These are phyloP conservation scores for Tachypleus tridentatus DNA, from an alignment of 1,140 invertebrate genomes.

Conservation along the genomic window DNA sequence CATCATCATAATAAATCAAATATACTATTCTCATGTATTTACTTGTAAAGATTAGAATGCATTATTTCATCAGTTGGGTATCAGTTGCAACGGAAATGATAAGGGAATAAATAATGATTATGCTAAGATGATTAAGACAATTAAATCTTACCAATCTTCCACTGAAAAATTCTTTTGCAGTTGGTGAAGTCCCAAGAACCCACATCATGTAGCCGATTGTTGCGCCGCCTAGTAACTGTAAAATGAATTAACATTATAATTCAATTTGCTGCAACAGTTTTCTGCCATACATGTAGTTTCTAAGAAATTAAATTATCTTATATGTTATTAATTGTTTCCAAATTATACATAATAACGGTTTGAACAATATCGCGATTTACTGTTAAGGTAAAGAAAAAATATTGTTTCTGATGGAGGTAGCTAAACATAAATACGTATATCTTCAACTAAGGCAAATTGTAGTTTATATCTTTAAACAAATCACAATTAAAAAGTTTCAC, in stretches of 20 bases:
- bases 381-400: too few relatives aligned
- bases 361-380: too few relatives aligned
- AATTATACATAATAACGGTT: too few relatives aligned
- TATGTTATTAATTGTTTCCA: too few relatives aligned
- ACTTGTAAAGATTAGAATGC: background rate
- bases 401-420: too few relatives aligned
- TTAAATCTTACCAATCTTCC: conserved; percentile 33
- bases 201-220: conserved; percentile 37
- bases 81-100: background rate
- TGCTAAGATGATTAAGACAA: background rate
- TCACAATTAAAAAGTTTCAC: too few relatives aligned
- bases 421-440: too few relatives aligned
- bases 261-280: too few relatives aligned
- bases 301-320: too few relatives aligned
- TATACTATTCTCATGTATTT: background rate
- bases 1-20: conserved; percentile 6
- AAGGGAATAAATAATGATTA: background rate
- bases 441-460: too few relatives aligned
- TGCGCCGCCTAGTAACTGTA: conserved; percentile 32
- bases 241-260: background rate
- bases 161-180: conserved; percentile 33
- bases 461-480: too few relatives aligned
- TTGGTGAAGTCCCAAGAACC: conserved; percentile 36
- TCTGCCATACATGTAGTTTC: too few relatives aligned
- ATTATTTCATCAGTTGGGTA: background rate